Conservation (phyloP, 1,140 invertebrate genomes). For the Drosophila lacertosa region DNA sequence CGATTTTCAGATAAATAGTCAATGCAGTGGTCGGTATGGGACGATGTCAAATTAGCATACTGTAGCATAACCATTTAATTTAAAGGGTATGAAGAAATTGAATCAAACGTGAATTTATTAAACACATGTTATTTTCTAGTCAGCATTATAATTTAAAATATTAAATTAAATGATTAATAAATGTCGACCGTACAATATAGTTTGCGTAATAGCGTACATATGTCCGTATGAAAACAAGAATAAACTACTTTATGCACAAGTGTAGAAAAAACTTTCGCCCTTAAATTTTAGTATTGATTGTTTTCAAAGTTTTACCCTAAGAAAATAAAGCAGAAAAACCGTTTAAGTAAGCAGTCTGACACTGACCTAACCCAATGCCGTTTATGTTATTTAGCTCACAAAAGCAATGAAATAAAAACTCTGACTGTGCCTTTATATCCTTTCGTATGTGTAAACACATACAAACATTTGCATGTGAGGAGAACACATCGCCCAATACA, state of each 20-base stretch:
- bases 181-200: no score
- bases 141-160: no score
- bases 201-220: no score
- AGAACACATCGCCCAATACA: neutral
- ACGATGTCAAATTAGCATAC: no score
- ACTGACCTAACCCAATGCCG: slow-evolving; percentile 76
- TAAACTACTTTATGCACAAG: neutral
- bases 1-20: no score
- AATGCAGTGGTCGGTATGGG: no score
- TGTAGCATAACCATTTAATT: no score
- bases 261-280: slow-evolving; percentile 45
- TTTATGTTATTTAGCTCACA: slow-evolving; percentile 65
- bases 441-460: slow-evolving; percentile 32
- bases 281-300: slow-evolving; percentile 48
- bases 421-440: slow-evolving; percentile 61
- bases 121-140: no score
- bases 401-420: slow-evolving; percentile 75
- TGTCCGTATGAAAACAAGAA: neutral
- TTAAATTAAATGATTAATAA: no score
- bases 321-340: slow-evolving; percentile 63
- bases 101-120: no score
- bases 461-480: slow-evolving; percentile 14
- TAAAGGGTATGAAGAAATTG: no score
- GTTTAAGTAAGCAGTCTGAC: slow-evolving; percentile 68
- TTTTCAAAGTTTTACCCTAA: slow-evolving; percentile 63